Evolutionary conservation across 2,888 invertebrate species (phyloP).

Genomic region (Ethmia dodecea): DNA sequence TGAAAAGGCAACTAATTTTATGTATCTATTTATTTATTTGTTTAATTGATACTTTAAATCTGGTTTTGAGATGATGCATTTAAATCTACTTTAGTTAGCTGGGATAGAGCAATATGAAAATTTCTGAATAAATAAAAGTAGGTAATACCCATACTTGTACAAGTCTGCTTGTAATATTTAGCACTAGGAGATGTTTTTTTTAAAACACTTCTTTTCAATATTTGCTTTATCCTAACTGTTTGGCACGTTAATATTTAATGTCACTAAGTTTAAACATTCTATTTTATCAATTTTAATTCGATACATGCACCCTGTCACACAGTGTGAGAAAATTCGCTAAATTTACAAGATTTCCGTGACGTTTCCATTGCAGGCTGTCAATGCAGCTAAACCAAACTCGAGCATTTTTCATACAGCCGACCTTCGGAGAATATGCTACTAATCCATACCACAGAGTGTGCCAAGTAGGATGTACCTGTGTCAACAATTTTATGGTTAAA

Average conservation of each 20-base stretch:
- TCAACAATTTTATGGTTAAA: slow-evolving; percentile 39
- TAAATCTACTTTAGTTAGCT: slow-evolving; percentile 9
- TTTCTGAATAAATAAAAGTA: no score
- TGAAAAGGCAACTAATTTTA: slow-evolving; percentile 6
- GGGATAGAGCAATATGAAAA: slow-evolving; percentile 6
- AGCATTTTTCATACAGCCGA: slow-evolving; percentile 34
- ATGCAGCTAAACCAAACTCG: slow-evolving; percentile 35
- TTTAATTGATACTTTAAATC: not conserved
- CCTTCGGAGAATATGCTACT: slow-evolving; percentile 41
- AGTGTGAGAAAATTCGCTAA: slow-evolving; percentile 47
- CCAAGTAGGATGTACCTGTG: slow-evolving; percentile 70
- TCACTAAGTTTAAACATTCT: slow-evolving; percentile 29
- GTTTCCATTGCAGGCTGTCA: slow-evolving; percentile 21
- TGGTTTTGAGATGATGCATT: slow-evolving; percentile 7
- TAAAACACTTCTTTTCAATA: not conserved
- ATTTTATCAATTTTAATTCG: slow-evolving; percentile 41
- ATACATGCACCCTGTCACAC: slow-evolving; percentile 77
- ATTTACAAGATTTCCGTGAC: slow-evolving; percentile 26
- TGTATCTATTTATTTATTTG: no score
- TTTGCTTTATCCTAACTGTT: slow-evolving; percentile 6
- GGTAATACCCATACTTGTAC: no score
- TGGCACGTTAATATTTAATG: slow-evolving; percentile 21
- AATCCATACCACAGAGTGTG: slow-evolving; percentile 69
- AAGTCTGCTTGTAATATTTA: no score
- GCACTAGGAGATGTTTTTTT: no score